Base-by-base conservation (phyloP, 2,113 vertebrate genomes). In the Felis catus region DNA sequence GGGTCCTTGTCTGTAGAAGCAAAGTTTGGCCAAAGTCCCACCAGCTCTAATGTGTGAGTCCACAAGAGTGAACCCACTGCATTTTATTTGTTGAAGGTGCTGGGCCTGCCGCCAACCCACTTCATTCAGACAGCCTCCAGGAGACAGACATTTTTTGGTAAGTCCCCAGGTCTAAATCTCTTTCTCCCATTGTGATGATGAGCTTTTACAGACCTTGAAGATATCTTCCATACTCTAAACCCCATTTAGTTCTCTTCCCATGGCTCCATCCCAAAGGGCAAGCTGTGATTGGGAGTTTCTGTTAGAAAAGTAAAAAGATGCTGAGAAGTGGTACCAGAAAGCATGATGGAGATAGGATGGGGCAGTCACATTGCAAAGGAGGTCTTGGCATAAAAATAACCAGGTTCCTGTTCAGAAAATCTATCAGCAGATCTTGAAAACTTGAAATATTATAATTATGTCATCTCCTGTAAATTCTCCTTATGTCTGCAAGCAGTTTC, bases 141-240 rank as follows among this genome's bases (percentile, higher is more conserved):
- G 97, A 99, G 97, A 97, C 98, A 98, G 97, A 98, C 98, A 0
- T 99, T 99, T 98, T 99, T 99, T 63, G 99, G 99, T 99, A 98
- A 99, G 99, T 97, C 45, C 65, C 61, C 23, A 6, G 74, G 29
- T 79, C 63, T 71, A 61, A 73, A 18, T 71, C 68, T 79, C 29
- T 93, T 36, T 93, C 36, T 66, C n/a, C 16, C 18, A 13, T 5
- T 5, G 92, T 74, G 45, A 55, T 73, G 45, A 55, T 48, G 68
- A 73, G n/a, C 16, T 70, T 5, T 78, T 39, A 63, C 12, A 66
- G 68, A 61, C 23, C 65, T 85, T 85, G 25, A 82, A 70, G 82
- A 84, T 8, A 70, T 8, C 48, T 61, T 15, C 27, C 21, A 7
- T 39, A 12, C 23, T 36, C 12, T 74, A 74, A 36, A 13, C 7